Percentiles rank a stretch among this genome's conserved stretches.
phyloP scores from a whole-genome alignment of 2,797 vertebrate species.

The Synanceia verrucosa region DNA sequence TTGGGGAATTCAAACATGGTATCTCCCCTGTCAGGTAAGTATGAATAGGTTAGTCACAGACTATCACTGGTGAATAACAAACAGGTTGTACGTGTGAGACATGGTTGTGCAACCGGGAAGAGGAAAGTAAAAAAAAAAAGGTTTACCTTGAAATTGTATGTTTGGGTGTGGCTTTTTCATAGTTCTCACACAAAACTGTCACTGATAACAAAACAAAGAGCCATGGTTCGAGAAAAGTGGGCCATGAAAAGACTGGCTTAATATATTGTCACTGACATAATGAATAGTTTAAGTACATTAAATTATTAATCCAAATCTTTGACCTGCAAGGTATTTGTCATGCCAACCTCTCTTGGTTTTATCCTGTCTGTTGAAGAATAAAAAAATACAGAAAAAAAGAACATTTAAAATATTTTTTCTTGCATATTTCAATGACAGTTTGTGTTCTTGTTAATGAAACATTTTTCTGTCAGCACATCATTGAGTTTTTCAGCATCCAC shows the following conservation, averaged over 20 bases:
- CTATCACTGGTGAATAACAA: not conserved
- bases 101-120: slow-evolving; percentile 40
- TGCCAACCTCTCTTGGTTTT: not conserved
- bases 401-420: not conserved
- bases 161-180: not conserved
- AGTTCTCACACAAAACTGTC: not conserved
- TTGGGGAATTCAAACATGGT: too few relatives aligned
- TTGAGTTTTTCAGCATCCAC: slow-evolving; percentile 26
- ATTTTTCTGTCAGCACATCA: not conserved
- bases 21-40: too few relatives aligned
- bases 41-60: not conserved
- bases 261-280: not conserved
- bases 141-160: not conserved
- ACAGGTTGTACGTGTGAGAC: not conserved
- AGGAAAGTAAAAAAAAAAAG: not conserved
- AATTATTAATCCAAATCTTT: not conserved
- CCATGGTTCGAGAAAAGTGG: not conserved
- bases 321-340: not conserved
- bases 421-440: not conserved
- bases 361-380: not conserved
- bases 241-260: not conserved
- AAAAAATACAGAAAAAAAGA: not conserved
- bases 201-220: not conserved
- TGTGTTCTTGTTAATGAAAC: not conserved
- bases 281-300: not conserved